Evolutionary conservation across 2,797 vertebrate species (phyloP), one percentile per base, ranked within the genome.

Genomic region (Chaenodraco wilsoni): DNA sequence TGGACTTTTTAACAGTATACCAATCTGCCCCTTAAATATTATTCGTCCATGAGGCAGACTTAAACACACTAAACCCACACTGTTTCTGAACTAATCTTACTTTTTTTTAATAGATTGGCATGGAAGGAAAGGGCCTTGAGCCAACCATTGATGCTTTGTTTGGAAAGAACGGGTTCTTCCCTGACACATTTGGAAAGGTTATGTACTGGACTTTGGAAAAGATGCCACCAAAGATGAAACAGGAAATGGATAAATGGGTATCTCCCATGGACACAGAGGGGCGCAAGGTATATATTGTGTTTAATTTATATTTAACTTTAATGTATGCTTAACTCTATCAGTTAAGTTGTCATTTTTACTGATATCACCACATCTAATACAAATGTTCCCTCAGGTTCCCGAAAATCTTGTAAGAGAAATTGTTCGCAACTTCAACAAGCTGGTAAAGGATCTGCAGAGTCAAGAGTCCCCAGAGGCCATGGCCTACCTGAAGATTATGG

Each of bases 121-220:
- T 98, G 86, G 96, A 98, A 69, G 97, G 97, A 83, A 98, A 95
- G 69, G 96, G 94, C 6, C 96, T 98, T 76, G 96, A 98, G 78
- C 96, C 97, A 74, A 95, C 95, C 6, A 62, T 98, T 40, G 97
- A 98, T 67, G 94, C 96, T 17, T 78, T 99, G 77, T 99, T 99
- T 85, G 98, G 97, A 87, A 91, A 95, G 68, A 94, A 95, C 13
- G 97, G 98, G 2, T 98, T 99, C 89, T 98, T 99, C 91, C 98
- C 97, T 15, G 96, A 98, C 75, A 95, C 94, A 9, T 81, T 96
- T 77, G 94, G 89, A 86, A 98, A 96, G 80, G 91, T 96, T 76
- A 82, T 98, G 82, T 99, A 97, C 81, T 99, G 96, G 96, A 87
- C 91, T 70, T 91, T 95, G 0, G 95, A 95, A 62, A 95, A 92